These are phyloP conservation scores for Corythoichthys haematopterus DNA, from an alignment of 2,113 vertebrate genomes.

Conservation along the genomic window DNA sequence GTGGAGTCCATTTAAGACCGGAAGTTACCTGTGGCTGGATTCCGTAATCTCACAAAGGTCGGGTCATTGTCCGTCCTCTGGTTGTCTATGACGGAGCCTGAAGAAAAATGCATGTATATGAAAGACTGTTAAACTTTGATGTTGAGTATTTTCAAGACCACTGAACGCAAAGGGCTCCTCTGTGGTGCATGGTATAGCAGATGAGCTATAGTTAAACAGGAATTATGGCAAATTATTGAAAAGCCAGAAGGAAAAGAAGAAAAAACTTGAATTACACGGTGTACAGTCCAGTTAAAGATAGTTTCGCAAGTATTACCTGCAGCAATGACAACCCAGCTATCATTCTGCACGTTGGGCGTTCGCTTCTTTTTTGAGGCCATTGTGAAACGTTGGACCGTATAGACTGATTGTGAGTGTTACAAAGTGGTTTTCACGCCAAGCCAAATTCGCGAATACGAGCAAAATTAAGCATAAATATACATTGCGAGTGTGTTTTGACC, in stretches of 20 bases:
- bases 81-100: constrained; percentile 62
- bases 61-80: constrained; percentile 48
- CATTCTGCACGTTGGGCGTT: constrained; percentile 34
- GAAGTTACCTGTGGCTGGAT: constrained; percentile 67
- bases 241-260: too few species aligned
- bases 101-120: not conserved
- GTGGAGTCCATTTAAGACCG: too few species aligned
- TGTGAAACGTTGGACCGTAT: not conserved
- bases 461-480: not conserved
- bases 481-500: constrained; percentile 4
- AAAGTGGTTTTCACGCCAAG: not conserved
- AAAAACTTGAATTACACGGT: not conserved
- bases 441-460: not conserved
- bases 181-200: too few species aligned
- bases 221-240: too few species aligned
- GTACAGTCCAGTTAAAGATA: constrained; percentile 2
- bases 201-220: too few species aligned
- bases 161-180: not conserved
- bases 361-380: constrained; percentile 74
- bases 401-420: not conserved
- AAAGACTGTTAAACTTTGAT: not conserved
- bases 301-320: constrained; percentile 41
- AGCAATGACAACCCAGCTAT: constrained; percentile 72
- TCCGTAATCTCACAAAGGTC: constrained; percentile 64
- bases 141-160: too few species aligned